A percentile compares a stretch with the other conserved stretches of the same genome.
These are phyloP conservation scores for Salminus brasiliensis DNA, from an alignment of 2,113 vertebrate genomes.

Conservation along the genomic window DNA sequence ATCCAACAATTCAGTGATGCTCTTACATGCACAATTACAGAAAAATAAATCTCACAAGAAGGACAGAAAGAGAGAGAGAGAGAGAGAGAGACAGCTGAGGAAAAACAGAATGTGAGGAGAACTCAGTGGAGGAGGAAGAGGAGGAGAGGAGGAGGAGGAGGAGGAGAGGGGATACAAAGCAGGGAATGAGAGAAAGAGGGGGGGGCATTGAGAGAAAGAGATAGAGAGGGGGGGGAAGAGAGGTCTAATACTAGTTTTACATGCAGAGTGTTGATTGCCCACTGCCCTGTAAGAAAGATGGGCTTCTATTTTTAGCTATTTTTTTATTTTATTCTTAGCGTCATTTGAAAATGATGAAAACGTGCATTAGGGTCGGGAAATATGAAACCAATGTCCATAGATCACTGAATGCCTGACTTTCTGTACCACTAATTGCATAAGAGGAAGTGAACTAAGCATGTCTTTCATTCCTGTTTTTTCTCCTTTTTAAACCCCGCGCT, in stretches of 20 bases:
- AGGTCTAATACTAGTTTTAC: conserved; percentile 92
- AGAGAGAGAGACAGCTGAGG: conserved; percentile 53
- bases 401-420: conserved; percentile 68
- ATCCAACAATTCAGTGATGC: conserved; percentile 98
- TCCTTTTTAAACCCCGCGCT: conserved; percentile 55
- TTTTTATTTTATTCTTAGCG: conserved; percentile 46
- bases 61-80: conserved; percentile 50
- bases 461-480: conserved; percentile 50
- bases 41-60: conserved; percentile 88
- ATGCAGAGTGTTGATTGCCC: conserved; percentile 97
- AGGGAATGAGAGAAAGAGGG: conserved; percentile 62
- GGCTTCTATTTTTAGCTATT: conserved; percentile 69
- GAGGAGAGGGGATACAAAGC: conserved; percentile 69
- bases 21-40: conserved; percentile 99
- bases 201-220: conserved; percentile 58
- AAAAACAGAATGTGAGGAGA: conserved; percentile 65
- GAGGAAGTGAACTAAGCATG: conserved; percentile 63
- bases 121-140: conserved; percentile 71
- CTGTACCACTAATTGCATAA: conserved; percentile 73
- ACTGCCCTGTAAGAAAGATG: conserved; percentile 72
- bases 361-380: conserved; percentile 60
- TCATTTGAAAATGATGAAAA: conserved; percentile 63
- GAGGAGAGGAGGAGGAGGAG: conserved; percentile 59
- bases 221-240: conserved; percentile 62
- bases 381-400: conserved; percentile 59